Evolutionary conservation across 2,113 vertebrate species (phyloP), one percentile per base, ranked within the genome.

Genomic region (Clarias gariepinus): DNA sequence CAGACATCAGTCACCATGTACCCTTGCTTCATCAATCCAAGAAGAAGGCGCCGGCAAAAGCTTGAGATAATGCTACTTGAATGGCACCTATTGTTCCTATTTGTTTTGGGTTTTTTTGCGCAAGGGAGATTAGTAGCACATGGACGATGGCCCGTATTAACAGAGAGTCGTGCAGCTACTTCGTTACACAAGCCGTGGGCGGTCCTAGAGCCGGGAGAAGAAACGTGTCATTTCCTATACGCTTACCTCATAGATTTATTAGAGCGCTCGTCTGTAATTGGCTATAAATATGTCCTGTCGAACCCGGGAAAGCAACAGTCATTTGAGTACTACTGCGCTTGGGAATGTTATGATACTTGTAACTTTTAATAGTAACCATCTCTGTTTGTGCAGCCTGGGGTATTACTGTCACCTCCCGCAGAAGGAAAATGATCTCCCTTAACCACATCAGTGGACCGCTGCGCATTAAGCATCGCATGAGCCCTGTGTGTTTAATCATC

Each of bases 81-180:
- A 91, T 82, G 69, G 64, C 89, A 89, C 58, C 87, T 28, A 91
- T 92, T 92, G 92, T 93, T 93, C 90, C 84, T 63, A 78, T 57
- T 88, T 88, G 86, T 73, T 28, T 18, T 21, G n/a, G n/a, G n/a
- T 30, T 60, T 58, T 80, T 87, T 64, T 82, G 55, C 63, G 12
- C 82, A 84, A 19, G 21, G 19, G 28, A 84, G 91, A 92, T 94
- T 92, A 91, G 87, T 88, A 92, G 91, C 93, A 95, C 91, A 93
- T 94, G 94, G 82, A 64, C 3, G 60, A 82, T 60, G 80, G 64
- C 79, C 53, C 36, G 4, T n/a, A 86, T 88, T 79, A 92, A 84
- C 87, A 21, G 88, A 91, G 90, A 91, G 91, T 92, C 90, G 90
- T 85, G 90, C 89, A 89, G 91, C 88, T 89, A 41, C 88, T 90